These are phyloP conservation scores for Cremastinae sp. DNA, from an alignment of 2,888 invertebrate species.

Conservation along the genomic window DNA sequence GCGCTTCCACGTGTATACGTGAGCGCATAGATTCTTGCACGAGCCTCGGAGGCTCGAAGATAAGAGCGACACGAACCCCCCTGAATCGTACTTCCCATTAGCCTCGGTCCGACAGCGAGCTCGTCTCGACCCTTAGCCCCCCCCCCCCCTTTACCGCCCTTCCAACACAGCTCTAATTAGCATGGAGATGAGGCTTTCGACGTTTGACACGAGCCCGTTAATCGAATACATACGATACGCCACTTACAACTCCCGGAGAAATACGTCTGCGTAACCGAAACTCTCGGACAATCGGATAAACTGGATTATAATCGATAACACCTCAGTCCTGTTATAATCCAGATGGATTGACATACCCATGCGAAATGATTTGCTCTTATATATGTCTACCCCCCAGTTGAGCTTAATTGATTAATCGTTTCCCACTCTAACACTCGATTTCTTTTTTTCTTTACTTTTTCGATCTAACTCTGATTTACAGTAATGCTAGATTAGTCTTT, in stretches of 20 bases:
- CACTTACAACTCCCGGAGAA: slow-evolving; percentile 54
- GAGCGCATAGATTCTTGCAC: slow-evolving; percentile 38
- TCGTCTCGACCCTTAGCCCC: slow-evolving; percentile 33
- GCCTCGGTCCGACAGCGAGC: slow-evolving; percentile 57
- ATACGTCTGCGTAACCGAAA: slow-evolving; percentile 27
- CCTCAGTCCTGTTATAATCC: slow-evolving; percentile 34
- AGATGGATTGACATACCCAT: slow-evolving; percentile 39
- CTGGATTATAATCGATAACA: slow-evolving; percentile 54
- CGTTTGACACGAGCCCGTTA: slow-evolving; percentile 71
- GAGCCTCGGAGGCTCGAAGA: slow-evolving; percentile 61
- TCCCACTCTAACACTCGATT: neutral
- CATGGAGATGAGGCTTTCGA: slow-evolving; percentile 74
- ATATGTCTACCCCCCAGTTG: neutral
- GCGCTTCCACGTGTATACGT: neutral
- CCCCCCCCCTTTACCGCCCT: slow-evolving; percentile 24
- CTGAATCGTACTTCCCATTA: slow-evolving; percentile 75
- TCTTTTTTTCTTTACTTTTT: neutral
- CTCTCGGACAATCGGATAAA: slow-evolving; percentile 54
- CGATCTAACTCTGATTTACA: neutral
- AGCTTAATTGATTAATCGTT: slow-evolving; percentile 9
- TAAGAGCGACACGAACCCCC: slow-evolving; percentile 72
- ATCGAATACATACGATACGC: slow-evolving; percentile 68
- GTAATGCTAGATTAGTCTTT: neutral
- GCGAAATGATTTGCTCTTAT: slow-evolving; percentile 26
- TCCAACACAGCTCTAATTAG: slow-evolving; percentile 67